Percentiles rank a stretch among this genome's conserved stretches.
Conservation (phyloP, 2,797 vertebrate species). For the Lutjanus campechanus region DNA sequence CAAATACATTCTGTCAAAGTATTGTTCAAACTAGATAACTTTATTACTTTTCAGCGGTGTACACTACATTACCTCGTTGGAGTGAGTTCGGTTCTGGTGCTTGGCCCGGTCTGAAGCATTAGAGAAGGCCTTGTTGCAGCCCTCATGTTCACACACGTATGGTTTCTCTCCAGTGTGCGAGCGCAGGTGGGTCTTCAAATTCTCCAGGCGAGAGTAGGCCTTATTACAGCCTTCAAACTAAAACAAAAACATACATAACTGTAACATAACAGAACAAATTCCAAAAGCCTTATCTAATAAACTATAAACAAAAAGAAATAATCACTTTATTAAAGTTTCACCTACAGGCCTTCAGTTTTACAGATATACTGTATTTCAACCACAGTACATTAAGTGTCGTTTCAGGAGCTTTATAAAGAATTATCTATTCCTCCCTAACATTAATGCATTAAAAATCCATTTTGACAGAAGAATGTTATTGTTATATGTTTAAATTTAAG, state of each 20-base stretch:
- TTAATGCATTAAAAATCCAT: not conserved
- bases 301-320: not conserved
- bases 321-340: not conserved
- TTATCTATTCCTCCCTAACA: not conserved
- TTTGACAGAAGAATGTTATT: not conserved
- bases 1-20: not conserved
- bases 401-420: too few relatives aligned
- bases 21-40: not conserved
- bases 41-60: not conserved
- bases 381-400: not conserved
- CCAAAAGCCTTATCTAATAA: not conserved
- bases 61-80: conserved; percentile 83
- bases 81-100: conserved; percentile 98
- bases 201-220: conserved; percentile 98
- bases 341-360: not conserved
- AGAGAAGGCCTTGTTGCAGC: conserved; percentile 98
- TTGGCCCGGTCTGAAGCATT: conserved; percentile 98
- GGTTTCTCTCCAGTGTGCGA: conserved; percentile 98
- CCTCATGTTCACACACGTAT: conserved; percentile 98
- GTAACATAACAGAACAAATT: conserved; percentile 34
- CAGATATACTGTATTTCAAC: not conserved
- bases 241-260: conserved; percentile 36
- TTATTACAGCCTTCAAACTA: conserved; percentile 99
- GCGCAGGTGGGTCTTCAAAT: conserved; percentile 97
- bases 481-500: too few relatives aligned